Evolutionary conservation across 2,113 vertebrate genomes (phyloP), one percentile per base, ranked within the genome.

Genomic region (Myodes glareolus): DNA sequence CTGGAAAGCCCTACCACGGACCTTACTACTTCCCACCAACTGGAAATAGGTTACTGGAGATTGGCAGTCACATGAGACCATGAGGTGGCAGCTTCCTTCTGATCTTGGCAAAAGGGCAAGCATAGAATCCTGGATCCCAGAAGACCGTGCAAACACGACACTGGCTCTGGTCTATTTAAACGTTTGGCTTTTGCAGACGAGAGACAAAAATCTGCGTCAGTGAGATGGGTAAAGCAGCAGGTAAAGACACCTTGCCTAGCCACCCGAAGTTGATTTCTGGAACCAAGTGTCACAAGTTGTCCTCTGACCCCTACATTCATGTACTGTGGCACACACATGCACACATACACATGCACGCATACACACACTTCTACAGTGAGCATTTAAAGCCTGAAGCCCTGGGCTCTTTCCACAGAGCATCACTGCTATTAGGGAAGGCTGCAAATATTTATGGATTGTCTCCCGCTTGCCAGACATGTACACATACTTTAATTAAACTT

Each of bases 371-470:
- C 36, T 67, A 14, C 5, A 21, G 27, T 21, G 39, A 33, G 21
- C 36, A 78, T 76, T 94, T 65, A 90, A 73, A 88, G 55, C 17
- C 92, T 65, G 84, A 73, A 88, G 55, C 17, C 47, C 92, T 63
- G 52, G 14, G 39, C 63, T 90, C 36, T 88, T 45, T 52, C 61
- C 36, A 2, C 10, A 42, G 78, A n/a, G 11, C n/a, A 14, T 42
- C 17, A 45, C 85, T 93, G 58, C 45, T 55, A 63, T 80, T 85
- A 78, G n/a, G 42, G 36, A 63, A 82, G 55, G 68, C 45, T 73
- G n/a, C 58, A 91, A 85, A 90, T 84, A 94, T 89, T 75, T 70
- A 77, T 78, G 58, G 91, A 68, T 31, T 72, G 61, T 58, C 93
- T 81, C 17, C 72, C 23, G 68, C 70, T 63, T 75, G 50, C 89